These are phyloP conservation scores for Lophius americanus DNA, from an alignment of 2,797 vertebrate genomes.

Conservation along the genomic window DNA sequence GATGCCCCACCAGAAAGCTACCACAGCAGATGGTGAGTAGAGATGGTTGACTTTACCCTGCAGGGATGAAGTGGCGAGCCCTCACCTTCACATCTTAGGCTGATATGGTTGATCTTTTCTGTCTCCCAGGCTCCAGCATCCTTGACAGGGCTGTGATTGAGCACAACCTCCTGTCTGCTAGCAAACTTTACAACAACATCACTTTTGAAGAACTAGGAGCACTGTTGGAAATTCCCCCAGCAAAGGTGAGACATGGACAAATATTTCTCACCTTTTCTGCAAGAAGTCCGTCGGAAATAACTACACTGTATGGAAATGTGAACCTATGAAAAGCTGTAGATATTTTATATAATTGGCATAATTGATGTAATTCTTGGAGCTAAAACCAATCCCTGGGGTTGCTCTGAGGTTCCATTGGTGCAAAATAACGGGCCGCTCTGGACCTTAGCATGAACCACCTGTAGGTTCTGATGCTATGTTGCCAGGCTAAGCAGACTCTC, in stretches of 20 bases:
- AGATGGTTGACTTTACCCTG: not conserved
- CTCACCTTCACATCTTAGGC: not conserved
- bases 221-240: conserved; percentile 95
- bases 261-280: not conserved
- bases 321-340: not conserved
- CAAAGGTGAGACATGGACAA: conserved; percentile 84
- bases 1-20: conserved; percentile 99
- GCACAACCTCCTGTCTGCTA: conserved; percentile 96
- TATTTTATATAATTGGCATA: too few species aligned
- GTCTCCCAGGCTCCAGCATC: conserved; percentile 92
- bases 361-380: too few species aligned
- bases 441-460: too few species aligned
- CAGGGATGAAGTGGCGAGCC: too few species aligned
- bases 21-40: conserved; percentile 85
- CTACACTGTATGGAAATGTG: not conserved
- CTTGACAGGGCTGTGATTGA: conserved; percentile 98
- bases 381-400: too few species aligned
- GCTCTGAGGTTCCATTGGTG: too few species aligned
- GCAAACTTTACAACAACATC: conserved; percentile 99
- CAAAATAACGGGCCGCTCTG: too few species aligned
- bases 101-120: conserved; percentile 4
- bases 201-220: conserved; percentile 98
- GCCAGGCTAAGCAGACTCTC: too few species aligned
- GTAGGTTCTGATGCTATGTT: too few species aligned
- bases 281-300: too few species aligned